Base-by-base conservation (phyloP, 2,113 vertebrate species). In the Indri indri region DNA sequence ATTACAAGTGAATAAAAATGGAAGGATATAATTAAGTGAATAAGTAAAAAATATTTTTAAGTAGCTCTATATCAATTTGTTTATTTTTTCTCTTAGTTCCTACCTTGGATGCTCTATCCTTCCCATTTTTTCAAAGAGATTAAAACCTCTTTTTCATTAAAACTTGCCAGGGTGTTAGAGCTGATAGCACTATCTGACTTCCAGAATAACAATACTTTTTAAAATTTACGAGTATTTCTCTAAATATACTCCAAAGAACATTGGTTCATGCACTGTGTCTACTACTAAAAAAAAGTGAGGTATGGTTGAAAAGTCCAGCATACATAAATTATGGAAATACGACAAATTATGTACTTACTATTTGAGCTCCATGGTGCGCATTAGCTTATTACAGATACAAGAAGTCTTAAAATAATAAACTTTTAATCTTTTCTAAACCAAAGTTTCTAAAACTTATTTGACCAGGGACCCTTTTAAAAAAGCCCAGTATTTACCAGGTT, bases 71-170 rank as follows among this genome's bases (percentile, higher is more conserved):
- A 8, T 83, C n/a, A 42, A 20, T 73, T 92, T 81, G 52, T 85
- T 42, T 47, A 54, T 54, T 37, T 61, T 63, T 57, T 40, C 63
- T 88, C 9, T 91, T 77, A 92, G 65, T 82, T 88, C 14, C 23
- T 91, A 50, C 37, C 32, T 73, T 89, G 32, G 86, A 70, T 40
- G 3, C 13, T 66, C 54, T 71, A 84, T 74, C 8, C 16, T 57
- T 61, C 32, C 14, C 45, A 66, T 65, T 90, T 45, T 63, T 83
- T 93, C 45, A 90, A 92, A 74, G 50, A 82, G n/a, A 92, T 86
- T 54, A 95, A 77, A 87, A 79, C 92, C 45, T 66, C 22, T 93
- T 93, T 91, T 66, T 27, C 40, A 71, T 70, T 92, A 77, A 79
- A 83, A 87, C 13, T 74, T 68, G 34, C 42, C 59, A 61, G 10